A percentile compares a stretch with the other conserved stretches of the same genome.
phyloP scores from a whole-genome alignment of 2,113 vertebrate genomes.

The Propithecus coquereli region DNA sequence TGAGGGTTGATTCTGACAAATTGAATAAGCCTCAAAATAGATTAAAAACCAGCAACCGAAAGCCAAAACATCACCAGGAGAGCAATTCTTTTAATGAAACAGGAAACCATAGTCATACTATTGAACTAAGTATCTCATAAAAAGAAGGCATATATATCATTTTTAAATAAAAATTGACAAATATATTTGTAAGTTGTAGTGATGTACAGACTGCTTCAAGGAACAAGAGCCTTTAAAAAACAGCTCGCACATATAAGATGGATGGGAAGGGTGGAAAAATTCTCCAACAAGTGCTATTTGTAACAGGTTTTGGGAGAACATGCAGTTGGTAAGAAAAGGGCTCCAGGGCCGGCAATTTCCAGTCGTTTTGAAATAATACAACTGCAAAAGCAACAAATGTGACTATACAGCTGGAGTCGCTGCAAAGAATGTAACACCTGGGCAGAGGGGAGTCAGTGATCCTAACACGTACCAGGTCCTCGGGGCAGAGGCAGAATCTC shows the following conservation, averaged over 20 bases:
- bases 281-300: background rate
- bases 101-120: background rate
- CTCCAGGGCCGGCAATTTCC: background rate
- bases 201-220: background rate
- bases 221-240: background rate
- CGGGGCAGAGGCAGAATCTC: background rate
- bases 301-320: background rate
- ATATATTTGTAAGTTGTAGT: background rate
- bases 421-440: background rate
- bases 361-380: background rate
- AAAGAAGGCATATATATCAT: background rate
- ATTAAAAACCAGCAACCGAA: background rate
- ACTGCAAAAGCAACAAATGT: background rate
- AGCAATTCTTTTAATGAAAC: background rate
- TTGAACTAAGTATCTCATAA: background rate
- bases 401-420: background rate
- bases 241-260: background rate
- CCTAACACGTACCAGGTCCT: background rate
- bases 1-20: background rate
- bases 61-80: background rate
- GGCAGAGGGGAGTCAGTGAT: background rate
- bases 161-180: background rate
- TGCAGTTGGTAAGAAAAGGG: background rate
- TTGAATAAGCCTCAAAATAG: background rate
- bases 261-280: background rate